Evolutionary conservation across 2,113 vertebrate genomes (phyloP).

Genomic region (Gopherus evgoodei): DNA sequence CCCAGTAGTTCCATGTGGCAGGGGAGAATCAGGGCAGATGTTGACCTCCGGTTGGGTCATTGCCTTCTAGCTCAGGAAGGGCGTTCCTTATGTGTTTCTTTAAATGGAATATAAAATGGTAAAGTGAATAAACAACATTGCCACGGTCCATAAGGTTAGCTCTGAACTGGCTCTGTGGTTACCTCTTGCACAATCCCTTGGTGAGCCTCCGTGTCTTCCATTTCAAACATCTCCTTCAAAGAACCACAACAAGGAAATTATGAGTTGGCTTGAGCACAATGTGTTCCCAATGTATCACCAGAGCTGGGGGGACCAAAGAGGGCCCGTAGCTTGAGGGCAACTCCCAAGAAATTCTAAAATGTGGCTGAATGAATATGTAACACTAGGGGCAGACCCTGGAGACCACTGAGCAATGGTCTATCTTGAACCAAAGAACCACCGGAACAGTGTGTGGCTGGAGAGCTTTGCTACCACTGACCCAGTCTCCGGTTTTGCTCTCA

Average conservation of each 20-base stretch:
- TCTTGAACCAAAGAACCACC: not conserved
- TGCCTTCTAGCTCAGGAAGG: not conserved
- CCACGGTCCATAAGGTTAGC: not conserved
- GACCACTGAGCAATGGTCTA: not conserved
- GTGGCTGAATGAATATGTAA: not conserved
- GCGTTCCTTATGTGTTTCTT: not conserved
- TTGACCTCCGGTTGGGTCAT: not conserved
- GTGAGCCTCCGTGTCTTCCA: not conserved
- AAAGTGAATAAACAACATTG: not conserved
- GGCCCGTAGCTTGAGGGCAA: not conserved
- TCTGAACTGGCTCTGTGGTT: conserved; percentile 8
- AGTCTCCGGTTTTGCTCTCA: not conserved
- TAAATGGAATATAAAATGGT: not conserved
- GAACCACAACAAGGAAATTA: not conserved
- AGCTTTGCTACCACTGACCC: not conserved
- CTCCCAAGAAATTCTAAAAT: not conserved
- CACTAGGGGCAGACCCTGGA: not conserved
- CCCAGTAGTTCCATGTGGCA: not conserved
- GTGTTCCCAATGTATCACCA: not conserved
- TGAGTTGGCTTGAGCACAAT: not conserved
- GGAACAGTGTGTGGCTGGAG: not conserved
- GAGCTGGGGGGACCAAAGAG: not conserved
- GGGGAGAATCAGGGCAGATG: not conserved
- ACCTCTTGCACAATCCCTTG: conserved; percentile 61
- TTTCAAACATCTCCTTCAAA: conserved; percentile 67